Evolutionary conservation across 2,113 vertebrate genomes (phyloP).

Genomic region (Lamprotornis superbus): DNA sequence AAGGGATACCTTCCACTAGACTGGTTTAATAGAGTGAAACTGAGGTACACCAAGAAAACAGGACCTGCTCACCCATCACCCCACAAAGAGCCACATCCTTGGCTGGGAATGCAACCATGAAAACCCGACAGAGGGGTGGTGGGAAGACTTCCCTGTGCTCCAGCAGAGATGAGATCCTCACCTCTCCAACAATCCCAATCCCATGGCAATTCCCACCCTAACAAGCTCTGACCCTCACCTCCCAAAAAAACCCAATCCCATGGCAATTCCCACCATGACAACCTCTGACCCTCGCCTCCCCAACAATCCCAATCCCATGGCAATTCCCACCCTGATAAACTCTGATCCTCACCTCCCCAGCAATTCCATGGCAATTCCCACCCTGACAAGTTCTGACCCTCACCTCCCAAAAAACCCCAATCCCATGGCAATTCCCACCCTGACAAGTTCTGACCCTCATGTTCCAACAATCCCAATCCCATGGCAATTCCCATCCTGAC

Average conservation of each 20-base stretch:
- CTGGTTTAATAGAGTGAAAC: not conserved
- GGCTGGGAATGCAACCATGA: not conserved
- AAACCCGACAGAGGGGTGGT: not conserved
- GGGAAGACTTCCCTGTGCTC: rapidly evolving
- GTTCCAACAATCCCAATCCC: too few relatives aligned
- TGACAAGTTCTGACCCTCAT: not conserved
- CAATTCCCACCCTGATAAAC: not conserved
- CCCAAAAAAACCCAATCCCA: not conserved
- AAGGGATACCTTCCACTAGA: not conserved
- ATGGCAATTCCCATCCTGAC: not conserved
- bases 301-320: too few relatives aligned
- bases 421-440: not conserved
- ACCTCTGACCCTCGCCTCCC: not conserved
- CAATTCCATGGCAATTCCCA: not conserved
- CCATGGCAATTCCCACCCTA: too few relatives aligned
- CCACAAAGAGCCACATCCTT: not conserved
- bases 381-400: not conserved
- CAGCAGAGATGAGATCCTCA: not conserved
- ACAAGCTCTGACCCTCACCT: not conserved
- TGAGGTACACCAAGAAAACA: not conserved
- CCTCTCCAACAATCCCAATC: too few relatives aligned
- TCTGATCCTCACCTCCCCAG: not conserved
- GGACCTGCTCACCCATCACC: not conserved
- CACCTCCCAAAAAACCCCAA: not conserved
- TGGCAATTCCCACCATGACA: not conserved